Evolutionary conservation across 2,113 vertebrate genomes (phyloP).

Genomic region (Eclectus roratus): DNA sequence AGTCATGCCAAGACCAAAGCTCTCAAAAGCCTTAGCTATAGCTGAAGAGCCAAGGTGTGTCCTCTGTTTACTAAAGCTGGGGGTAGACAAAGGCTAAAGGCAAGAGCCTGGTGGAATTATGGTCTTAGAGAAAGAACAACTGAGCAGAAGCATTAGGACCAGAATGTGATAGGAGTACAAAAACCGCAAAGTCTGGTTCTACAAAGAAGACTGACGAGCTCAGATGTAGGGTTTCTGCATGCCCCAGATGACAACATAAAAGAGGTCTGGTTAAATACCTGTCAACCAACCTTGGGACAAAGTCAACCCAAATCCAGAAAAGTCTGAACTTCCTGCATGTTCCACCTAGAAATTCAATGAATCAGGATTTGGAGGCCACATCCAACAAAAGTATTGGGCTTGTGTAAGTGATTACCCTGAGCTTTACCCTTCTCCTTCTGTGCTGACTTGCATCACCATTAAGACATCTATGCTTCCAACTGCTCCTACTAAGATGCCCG

Average conservation of each 20-base stretch:
- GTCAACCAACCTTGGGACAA: background rate
- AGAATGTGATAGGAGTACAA: fast-evolving
- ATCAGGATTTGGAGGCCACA: background rate
- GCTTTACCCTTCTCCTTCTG: background rate
- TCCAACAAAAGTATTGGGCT: background rate
- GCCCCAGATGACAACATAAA: background rate
- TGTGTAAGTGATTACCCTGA: background rate
- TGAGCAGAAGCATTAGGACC: background rate
- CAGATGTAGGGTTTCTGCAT: background rate
- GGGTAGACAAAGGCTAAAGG: background rate
- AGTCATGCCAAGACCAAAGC: background rate
- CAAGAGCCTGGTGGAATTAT: background rate
- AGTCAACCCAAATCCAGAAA: background rate
- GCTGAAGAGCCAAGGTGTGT: background rate
- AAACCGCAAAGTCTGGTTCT: background rate
- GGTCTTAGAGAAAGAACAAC: background rate
- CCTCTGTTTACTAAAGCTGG: background rate
- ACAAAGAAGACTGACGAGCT: background rate
- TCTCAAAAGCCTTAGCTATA: background rate
- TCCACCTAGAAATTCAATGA: fast-evolving
- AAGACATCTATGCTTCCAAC: background rate
- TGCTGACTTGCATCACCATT: background rate
- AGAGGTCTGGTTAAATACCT: background rate
- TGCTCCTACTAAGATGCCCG: background rate
- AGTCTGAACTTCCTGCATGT: background rate